Evolutionary conservation across 2,888 invertebrate species (phyloP), one percentile per base, ranked within the genome.

Genomic region (Globia sparganii): DNA sequence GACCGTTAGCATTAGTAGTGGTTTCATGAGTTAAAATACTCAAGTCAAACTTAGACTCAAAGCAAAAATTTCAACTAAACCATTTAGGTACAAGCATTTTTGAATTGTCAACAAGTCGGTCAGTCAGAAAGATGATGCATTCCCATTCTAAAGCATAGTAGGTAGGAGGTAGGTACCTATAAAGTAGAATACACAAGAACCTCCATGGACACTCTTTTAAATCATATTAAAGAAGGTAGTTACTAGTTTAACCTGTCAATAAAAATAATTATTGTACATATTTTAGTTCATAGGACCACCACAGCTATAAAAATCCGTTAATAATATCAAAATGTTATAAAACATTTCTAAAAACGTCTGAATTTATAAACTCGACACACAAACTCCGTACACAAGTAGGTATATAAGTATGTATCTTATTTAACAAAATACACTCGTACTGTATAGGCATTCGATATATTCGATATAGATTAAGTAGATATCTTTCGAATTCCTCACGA

Each of bases 401-500:
- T n/a, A n/a, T n/a, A n/a, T n/a, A n/a, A n/a, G n/a, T n/a, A n/a
- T n/a, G n/a, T 34, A 78, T 53, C 58, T 75, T 75, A 65, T 71
- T 73, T 71, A 61, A 85, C 68, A 65, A 62, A 67, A 84, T 53
- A 80, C 21, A 71, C 64, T 74, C 66, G 59, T 67, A 25, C 43
- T 18, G 43, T 58, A 65, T 66, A 72, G 49, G 59, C 37, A 77
- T 74, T 59, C 37, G 68, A 78, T 59, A 69, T 62, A 76, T 72
- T 59, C 37, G 72, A 78, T 69, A 72, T 62, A 73, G 46, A 88
- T 83, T 77, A n/a, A n/a, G n/a, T n/a, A 87, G 75, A 84, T 88
- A 88, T 87, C 74, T 77, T 65, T 46, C 28, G 77, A 80, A 82
- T 81, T 78, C 66, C 72, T 73, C 66, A 43, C 69, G 78, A 86